These are phyloP conservation scores for Amphipoea oculea DNA, from an alignment of 2,888 invertebrate genomes.

Conservation along the genomic window DNA sequence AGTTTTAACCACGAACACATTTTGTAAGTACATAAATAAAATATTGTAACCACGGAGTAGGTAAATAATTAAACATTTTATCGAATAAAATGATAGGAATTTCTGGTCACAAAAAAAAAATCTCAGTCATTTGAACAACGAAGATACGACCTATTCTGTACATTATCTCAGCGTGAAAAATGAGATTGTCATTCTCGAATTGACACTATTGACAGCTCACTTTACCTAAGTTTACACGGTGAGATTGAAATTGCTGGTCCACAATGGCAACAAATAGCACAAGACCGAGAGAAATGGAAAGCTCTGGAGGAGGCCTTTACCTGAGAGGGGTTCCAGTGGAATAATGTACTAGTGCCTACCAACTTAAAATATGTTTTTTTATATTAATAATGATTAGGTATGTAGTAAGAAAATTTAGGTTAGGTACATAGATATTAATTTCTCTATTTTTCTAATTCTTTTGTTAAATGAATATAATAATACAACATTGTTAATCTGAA, in stretches of 20 bases:
- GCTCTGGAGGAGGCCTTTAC: no score
- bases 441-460: no score
- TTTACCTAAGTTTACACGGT: not conserved
- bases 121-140: not conserved
- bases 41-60: not conserved
- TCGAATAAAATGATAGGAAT: not conserved
- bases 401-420: no score
- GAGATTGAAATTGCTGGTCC: not conserved
- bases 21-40: constrained; percentile 10
- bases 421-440: no score
- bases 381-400: no score
- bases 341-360: no score
- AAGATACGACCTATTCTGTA: not conserved
- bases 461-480: no score
- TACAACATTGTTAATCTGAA: no score
- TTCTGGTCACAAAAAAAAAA: not conserved
- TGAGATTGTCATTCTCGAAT: not conserved
- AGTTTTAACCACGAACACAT: not conserved
- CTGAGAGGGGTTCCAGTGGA: no score
- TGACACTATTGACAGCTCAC: not conserved
- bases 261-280: no score
- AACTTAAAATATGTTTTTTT: no score
- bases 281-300: no score
- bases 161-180: not conserved
- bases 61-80: not conserved